Conservation (phyloP, 2,113 vertebrate genomes). For the Mastomys natalensis region DNA sequence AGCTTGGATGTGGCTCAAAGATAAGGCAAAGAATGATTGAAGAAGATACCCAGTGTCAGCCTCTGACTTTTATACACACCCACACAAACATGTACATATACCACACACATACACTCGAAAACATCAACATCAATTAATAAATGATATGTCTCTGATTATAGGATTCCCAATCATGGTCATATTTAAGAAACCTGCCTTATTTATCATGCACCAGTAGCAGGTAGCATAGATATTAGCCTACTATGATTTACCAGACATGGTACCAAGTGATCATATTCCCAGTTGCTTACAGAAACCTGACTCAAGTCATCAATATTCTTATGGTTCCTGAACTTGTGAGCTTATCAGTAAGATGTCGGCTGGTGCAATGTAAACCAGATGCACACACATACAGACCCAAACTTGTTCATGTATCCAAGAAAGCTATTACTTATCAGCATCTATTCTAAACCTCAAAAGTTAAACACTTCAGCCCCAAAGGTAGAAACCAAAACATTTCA, state of each 20-base stretch:
- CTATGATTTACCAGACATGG: background rate
- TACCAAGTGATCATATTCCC: background rate
- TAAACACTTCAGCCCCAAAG: conserved; percentile 27
- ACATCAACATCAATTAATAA: background rate
- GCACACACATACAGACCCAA: background rate
- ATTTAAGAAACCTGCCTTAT: background rate
- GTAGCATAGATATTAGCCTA: background rate
- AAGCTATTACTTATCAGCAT: background rate
- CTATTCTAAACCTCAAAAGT: conserved; percentile 14
- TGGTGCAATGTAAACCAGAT: background rate
- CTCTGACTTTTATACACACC: background rate
- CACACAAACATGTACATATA: background rate
- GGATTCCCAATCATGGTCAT: background rate
- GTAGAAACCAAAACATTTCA: background rate
- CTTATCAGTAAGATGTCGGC: background rate
- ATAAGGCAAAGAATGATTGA: background rate
- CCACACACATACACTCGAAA: background rate
- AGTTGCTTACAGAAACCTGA: background rate
- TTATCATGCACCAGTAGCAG: background rate
- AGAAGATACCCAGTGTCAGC: background rate
- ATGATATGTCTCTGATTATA: background rate
- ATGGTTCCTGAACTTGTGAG: background rate
- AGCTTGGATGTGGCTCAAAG: background rate
- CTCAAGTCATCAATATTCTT: background rate
- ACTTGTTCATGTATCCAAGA: background rate